These are phyloP conservation scores for Leptinotarsa defecta DNA, from an alignment of 1,140 invertebrate genomes.

Conservation along the genomic window DNA sequence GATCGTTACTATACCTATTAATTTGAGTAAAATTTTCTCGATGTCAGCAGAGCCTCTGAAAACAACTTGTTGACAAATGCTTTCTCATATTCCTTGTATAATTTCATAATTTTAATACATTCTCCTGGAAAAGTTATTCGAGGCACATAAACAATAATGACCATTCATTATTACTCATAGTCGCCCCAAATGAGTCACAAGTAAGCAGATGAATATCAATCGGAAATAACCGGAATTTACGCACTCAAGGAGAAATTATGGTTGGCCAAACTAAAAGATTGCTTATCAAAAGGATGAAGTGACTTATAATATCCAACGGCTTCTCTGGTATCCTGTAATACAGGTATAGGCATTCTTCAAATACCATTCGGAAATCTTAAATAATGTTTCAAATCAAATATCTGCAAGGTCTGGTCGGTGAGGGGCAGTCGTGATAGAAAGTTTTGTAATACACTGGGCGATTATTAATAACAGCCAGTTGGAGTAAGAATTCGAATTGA, in stretches of 20 bases:
- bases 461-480: too few relatives aligned
- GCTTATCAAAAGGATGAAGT: neutral
- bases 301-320: neutral
- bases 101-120: too few relatives aligned
- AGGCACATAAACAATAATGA: neutral
- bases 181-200: neutral
- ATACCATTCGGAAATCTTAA: neutral
- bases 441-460: too few relatives aligned
- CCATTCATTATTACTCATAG: constrained; percentile 3
- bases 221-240: neutral
- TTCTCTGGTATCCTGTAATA: neutral
- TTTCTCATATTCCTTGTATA: too few relatives aligned
- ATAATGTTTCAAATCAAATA: too few relatives aligned
- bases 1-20: too few relatives aligned
- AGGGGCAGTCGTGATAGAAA: too few relatives aligned
- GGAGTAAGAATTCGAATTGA: too few relatives aligned
- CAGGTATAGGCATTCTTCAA: neutral
- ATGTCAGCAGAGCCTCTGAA: neutral
- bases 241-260: neutral
- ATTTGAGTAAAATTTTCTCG: too few relatives aligned
- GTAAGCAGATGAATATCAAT: neutral
- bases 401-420: too few relatives aligned
- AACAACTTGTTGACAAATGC: neutral
- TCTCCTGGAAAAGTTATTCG: neutral
- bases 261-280: neutral